These are phyloP conservation scores for Halocaridina rubra DNA, from an alignment of 2,888 invertebrate species.

Conservation along the genomic window DNA sequence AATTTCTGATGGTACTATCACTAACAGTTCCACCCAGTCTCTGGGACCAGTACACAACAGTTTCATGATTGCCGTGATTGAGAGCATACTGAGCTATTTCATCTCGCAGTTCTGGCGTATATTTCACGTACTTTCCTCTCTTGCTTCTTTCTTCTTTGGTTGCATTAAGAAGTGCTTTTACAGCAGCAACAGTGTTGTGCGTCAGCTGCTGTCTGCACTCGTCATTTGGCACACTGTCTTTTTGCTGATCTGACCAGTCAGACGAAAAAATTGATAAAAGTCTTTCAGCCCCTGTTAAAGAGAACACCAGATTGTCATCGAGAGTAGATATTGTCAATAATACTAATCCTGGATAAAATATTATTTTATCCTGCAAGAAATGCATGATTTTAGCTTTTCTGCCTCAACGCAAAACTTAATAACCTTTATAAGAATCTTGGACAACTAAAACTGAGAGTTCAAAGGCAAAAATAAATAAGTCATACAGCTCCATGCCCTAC, in stretches of 20 bases:
- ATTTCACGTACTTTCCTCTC: constrained; percentile 66
- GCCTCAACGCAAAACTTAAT: no score
- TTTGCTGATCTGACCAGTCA: constrained; percentile 56
- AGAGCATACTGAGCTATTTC: constrained; percentile 66
- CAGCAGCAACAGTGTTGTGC: constrained; percentile 65
- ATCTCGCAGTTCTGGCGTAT: constrained; percentile 65
- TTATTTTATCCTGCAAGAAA: no score
- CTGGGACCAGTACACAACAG: constrained; percentile 65
- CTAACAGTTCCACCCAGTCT: constrained; percentile 65
- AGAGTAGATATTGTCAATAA: no score
- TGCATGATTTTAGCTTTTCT: no score
- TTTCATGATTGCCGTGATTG: constrained; percentile 65
- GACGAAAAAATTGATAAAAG: constrained; percentile 45
- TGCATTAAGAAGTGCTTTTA: constrained; percentile 65
- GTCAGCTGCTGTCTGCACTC: constrained; percentile 63
- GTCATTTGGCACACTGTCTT: constrained; percentile 53
- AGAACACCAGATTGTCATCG: no score
- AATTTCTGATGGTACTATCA: constrained; percentile 66
- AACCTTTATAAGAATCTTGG: no score
- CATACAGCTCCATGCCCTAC: no score
- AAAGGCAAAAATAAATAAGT: no score
- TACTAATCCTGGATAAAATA: no score
- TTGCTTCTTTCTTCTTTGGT: constrained; percentile 65
- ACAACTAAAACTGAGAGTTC: no score
- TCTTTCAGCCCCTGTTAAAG: constrained; percentile 45